A percentile compares a stretch with the other conserved stretches of the same genome.
These are phyloP conservation scores for Trachurus trachurus DNA, from an alignment of 2,797 vertebrate genomes.

Conservation along the genomic window DNA sequence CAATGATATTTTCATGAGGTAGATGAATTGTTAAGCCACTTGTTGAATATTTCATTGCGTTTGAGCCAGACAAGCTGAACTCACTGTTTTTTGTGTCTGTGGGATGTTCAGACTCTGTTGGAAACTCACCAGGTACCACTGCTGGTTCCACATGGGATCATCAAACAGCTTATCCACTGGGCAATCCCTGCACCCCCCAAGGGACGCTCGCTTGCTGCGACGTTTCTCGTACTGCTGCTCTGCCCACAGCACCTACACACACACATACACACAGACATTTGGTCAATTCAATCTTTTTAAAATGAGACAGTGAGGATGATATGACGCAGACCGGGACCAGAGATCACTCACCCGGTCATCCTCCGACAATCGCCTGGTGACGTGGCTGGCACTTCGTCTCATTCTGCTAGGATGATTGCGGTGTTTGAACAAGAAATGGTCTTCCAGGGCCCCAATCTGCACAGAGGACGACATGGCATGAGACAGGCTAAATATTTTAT, in stretches of 20 bases:
- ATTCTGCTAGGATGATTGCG: conserved; percentile 91
- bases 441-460: conserved; percentile 96
- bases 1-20: conserved; percentile 5
- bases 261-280: not conserved
- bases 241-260: conserved; percentile 93
- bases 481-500: conserved; percentile 33
- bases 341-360: conserved; percentile 90
- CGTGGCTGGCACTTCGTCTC: conserved; percentile 90
- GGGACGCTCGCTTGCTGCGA: conserved; percentile 88
- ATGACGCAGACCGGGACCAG: not conserved
- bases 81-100: not conserved
- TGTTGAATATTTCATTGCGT: conserved; percentile 4
- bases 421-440: conserved; percentile 95
- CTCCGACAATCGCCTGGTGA: conserved; percentile 94
- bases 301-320: not conserved
- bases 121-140: conserved; percentile 97
- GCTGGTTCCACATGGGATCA: conserved; percentile 98
- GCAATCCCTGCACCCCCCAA: conserved; percentile 84
- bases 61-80: not conserved
- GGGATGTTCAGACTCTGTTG: not conserved
- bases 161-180: conserved; percentile 93
- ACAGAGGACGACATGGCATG: conserved; percentile 33
- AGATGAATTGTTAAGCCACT: not conserved
- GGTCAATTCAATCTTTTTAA: not conserved
- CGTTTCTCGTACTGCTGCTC: conserved; percentile 97